Conservation (phyloP, 2,113 vertebrate genomes). For the Corythaixoides concolor region DNA sequence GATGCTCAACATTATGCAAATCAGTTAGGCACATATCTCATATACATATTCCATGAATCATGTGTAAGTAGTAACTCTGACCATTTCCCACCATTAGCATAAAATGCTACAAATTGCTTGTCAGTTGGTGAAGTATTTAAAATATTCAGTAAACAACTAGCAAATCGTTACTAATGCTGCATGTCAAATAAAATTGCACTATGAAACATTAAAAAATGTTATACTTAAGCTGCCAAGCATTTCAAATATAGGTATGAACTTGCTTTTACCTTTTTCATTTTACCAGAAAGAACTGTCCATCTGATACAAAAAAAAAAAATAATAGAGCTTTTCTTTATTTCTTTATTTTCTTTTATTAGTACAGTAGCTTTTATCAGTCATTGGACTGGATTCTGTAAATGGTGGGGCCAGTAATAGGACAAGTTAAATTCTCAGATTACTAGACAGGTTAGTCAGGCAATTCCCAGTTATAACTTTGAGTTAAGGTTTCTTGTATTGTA, state of each 20-base stretch:
- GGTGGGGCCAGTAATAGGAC: background rate
- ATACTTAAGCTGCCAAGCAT: background rate
- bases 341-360: background rate
- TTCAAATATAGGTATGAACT: background rate
- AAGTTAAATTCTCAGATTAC: slow-evolving; percentile 10
- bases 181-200: background rate
- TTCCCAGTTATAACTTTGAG: background rate
- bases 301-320: background rate
- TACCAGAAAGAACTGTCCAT: slow-evolving; percentile 1
- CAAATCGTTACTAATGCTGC: background rate
- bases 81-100: background rate
- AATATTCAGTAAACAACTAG: background rate
- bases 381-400: background rate
- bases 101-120: background rate
- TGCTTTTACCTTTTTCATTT: background rate
- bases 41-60: background rate
- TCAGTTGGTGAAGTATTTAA: background rate
- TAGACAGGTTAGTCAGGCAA: background rate
- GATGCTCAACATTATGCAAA: background rate
- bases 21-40: background rate
- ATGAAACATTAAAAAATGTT: background rate
- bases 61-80: background rate
- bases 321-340: slow-evolving; percentile 11
- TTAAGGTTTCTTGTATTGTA: background rate
- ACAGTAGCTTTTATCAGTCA: background rate